phyloP scores from a whole-genome alignment of 2,797 vertebrate species.

The Gadopsis bispinosus region DNA sequence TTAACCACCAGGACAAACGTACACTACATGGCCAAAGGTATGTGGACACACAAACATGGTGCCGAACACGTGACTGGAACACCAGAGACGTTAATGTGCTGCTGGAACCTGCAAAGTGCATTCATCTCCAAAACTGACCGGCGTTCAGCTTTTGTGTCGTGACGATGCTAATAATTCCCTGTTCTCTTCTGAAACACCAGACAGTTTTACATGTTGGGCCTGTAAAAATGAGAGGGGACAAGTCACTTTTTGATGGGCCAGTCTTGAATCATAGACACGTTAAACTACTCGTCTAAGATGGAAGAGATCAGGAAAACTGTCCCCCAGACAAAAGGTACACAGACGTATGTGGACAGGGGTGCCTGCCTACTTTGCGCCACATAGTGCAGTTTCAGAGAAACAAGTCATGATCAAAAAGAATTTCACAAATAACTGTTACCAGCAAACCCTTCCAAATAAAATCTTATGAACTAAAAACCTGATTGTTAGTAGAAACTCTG shows the following conservation, averaged over 20 bases:
- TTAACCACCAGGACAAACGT: background rate
- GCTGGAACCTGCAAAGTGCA: background rate
- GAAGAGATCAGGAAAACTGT: background rate
- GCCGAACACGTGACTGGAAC: no score
- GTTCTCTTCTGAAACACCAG: background rate
- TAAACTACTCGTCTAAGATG: no score
- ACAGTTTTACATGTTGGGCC: background rate
- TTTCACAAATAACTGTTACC: background rate
- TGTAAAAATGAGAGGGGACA: background rate
- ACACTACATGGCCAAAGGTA: background rate
- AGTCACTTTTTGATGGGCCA: background rate
- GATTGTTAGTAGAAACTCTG: background rate
- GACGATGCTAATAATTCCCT: background rate
- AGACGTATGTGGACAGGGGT: background rate
- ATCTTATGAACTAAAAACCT: conserved; percentile 3
- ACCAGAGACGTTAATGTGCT: background rate
- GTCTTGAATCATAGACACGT: no score
- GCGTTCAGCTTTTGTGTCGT: no score
- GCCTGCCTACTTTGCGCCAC: background rate
- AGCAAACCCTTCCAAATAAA: conserved; percentile 17
- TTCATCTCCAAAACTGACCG: background rate
- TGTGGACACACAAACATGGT: background rate
- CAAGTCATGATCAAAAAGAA: background rate
- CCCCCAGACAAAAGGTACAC: background rate
- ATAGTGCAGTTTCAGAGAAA: background rate